Base-by-base conservation (phyloP, 2,888 invertebrate genomes). In the Aspidiotus destructor region DNA sequence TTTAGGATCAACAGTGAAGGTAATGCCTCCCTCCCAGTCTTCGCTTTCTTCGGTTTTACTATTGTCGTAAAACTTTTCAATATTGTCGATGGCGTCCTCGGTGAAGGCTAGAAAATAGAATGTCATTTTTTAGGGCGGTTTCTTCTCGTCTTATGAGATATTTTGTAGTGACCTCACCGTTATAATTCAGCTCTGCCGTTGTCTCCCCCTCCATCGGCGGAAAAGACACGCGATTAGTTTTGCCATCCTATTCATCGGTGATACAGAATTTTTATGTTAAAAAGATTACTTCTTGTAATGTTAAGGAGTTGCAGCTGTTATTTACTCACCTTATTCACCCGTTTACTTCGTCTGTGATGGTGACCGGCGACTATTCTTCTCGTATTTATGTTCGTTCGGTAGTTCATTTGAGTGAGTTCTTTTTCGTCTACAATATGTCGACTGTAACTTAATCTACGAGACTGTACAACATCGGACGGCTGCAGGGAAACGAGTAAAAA, bases 301-400 rank as follows among this genome's bases (percentile, higher is more conserved):
- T 5, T 28, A 28, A 3, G 28, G 5, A 28, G 28, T 28, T 28
- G 28, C n/a, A n/a, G 5, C 28, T 1, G 28, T 28, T 28, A 28
- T 28, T 28, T 48, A 48, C n/a, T 48, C 76, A 89, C 89, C 84
- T 90, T 91, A 77, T 86, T 85, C 74, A 87, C 80, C 75, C 88
- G 87, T 82, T 90, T 92, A 80, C 89, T 91, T 74, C 90, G 86
- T 75, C 89, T 88, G 69, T 75, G 75, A 77, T 75, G 75, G 74
- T 89, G 89, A 77, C 92, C 91, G 72, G 90, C 92, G 68, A 92
- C 88, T 78, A 93, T 82, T 60, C 91, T 83, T 69, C 92, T 82
- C 76, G 92, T 91, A 76, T 92, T 92, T 85, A 90, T 88, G 78
- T 92, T 92, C 79, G 90, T 88, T 78, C 87, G 88, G 79, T 93